Evolutionary conservation across 2,797 vertebrate species (phyloP).

Genomic region (Darevskia nairensis): DNA sequence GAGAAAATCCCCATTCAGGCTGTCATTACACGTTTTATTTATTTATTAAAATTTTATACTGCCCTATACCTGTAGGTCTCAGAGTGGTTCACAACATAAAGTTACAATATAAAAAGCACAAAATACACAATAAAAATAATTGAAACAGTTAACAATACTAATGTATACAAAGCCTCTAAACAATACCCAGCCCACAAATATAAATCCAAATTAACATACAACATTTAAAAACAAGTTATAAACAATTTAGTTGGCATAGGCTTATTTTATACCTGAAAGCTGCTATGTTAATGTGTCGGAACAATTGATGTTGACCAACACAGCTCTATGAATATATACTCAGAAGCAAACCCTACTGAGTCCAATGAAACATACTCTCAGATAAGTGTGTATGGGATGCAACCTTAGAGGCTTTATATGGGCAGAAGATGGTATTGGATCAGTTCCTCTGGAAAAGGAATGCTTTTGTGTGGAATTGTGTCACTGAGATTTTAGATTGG

Average conservation of each 20-base stretch:
- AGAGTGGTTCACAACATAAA: too few relatives aligned
- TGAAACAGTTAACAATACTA: too few relatives aligned
- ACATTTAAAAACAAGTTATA: too few relatives aligned
- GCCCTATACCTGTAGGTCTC: too few relatives aligned
- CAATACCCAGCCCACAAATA: too few relatives aligned
- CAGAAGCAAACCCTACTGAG: neutral
- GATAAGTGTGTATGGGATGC: too few relatives aligned
- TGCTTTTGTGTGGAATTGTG: neutral
- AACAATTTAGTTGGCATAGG: neutral
- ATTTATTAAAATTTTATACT: too few relatives aligned
- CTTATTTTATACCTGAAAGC: neutral
- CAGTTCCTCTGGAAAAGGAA: neutral
- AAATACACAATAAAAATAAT: too few relatives aligned
- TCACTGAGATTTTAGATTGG: neutral
- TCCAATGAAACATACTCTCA: neutral
- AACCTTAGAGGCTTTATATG: neutral
- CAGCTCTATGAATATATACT: neutral
- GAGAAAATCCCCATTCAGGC: neutral
- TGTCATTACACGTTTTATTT: neutral
- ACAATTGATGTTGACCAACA: neutral
- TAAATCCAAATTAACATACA: too few relatives aligned
- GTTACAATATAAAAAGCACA: too few relatives aligned
- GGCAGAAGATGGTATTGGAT: neutral
- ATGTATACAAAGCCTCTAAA: too few relatives aligned
- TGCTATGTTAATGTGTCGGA: neutral